Evolutionary conservation across 2,888 invertebrate genomes (phyloP), one percentile per base, ranked within the genome.

Genomic region (Romanomermis culicivorax): DNA sequence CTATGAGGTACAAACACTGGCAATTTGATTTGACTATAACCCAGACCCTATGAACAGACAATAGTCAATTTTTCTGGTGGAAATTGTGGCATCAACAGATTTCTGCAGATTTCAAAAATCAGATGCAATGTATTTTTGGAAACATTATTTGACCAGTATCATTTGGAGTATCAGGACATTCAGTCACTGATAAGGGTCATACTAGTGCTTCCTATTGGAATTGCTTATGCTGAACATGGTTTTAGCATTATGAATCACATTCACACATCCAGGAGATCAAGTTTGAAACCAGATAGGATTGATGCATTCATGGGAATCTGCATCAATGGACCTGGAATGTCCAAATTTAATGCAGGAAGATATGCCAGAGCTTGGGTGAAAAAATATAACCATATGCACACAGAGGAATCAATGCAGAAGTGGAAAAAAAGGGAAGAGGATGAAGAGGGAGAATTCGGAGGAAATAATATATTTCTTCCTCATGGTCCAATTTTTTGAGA

Each of bases 231-330:
- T 4, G 52, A 52, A 24, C 25, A 36, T 17, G 52, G 52, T 17
- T 52, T 52, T 29, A 30, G 30, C 24, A 52, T 52, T 7, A 30
- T 52, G 52, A 52, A 52, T n/a, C 52, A 52, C 30, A 52, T 30
- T 23, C 25, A 36, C 17, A n/a, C 25, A 14, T 17, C 25, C 20
- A 17, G 30, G 20, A 20, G 52, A n/a, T 25, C n/a, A 30, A 2
- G 52, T 11, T 23, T 52, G 30, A 23, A 24, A 11, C 30, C 30
- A 4, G n/a, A 3, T n/a, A 7, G n/a, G n/a, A n/a, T n/a, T n/a
- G n/a, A n/a, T n/a, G n/a, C n/a, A n/a, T n/a, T n/a, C n/a, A n/a
- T n/a, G n/a, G n/a, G n/a, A n/a, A n/a, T n/a, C n/a, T n/a, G n/a
- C n/a, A n/a, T n/a, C n/a, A n/a, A n/a, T n/a, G n/a, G n/a, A n/a